phyloP scores from a whole-genome alignment of 2,797 vertebrate species.

The Centroberyx gerrardi region DNA sequence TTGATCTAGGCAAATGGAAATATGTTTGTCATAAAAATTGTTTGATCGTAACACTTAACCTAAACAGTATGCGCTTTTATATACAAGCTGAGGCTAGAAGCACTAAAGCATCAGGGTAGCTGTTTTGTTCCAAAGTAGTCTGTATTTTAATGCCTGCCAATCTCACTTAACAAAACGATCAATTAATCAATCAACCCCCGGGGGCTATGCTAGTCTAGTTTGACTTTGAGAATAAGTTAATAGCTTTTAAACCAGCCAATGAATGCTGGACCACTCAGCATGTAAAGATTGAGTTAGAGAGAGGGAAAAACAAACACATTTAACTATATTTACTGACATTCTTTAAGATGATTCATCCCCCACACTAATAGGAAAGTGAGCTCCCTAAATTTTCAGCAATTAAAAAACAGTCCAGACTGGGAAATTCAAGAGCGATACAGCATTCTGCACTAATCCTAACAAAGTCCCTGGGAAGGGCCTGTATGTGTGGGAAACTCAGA shows the following conservation, averaged over 20 bases:
- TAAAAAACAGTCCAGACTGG: not conserved
- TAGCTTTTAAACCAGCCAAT: constrained; percentile 1
- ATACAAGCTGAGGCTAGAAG: not conserved
- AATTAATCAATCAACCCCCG: constrained; percentile 11
- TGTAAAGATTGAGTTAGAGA: not conserved
- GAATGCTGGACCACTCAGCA: not conserved
- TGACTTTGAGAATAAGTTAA: constrained; percentile 10
- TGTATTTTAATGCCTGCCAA: constrained; percentile 15
- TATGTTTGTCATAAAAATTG: not conserved
- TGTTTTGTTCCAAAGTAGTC: not conserved
- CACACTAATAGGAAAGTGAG: not conserved
- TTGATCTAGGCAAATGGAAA: not conserved
- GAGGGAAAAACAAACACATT: not conserved
- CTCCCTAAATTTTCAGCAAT: not conserved
- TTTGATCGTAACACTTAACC: not conserved
- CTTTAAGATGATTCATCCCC: not conserved
- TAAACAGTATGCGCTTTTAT: not conserved
- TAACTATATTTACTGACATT: not conserved
- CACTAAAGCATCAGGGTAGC: not conserved
- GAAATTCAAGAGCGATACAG: not conserved
- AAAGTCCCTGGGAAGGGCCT: constrained; percentile 14
- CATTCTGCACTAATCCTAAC: constrained; percentile 21
- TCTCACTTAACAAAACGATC: constrained; percentile 15
- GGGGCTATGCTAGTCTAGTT: not conserved
- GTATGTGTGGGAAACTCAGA: constrained; percentile 35